A percentile compares a stretch with the other conserved stretches of the same genome.
Evolutionary conservation across 2,113 vertebrate genomes (phyloP).

Genomic region (Gambusia holbrooki): DNA sequence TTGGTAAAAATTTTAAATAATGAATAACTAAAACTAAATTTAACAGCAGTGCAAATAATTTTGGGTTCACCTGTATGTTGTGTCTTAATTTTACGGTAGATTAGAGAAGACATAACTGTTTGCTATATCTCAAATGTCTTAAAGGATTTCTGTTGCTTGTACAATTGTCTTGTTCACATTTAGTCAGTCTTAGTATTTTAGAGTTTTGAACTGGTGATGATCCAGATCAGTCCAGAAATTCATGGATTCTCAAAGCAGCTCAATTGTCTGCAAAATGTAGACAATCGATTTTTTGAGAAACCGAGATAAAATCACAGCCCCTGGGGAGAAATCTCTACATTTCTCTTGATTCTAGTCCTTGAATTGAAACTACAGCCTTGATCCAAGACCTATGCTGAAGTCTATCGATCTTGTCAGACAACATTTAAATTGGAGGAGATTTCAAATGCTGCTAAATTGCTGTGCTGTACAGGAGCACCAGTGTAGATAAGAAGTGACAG

Average conservation of each 20-base stretch:
- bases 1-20: too few species aligned
- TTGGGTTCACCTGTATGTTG: too few species aligned
- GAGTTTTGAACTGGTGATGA: background rate
- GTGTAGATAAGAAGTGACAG: slow-evolving; percentile 26
- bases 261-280: background rate
- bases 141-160: background rate
- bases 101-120: background rate
- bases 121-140: background rate
- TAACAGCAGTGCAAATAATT: too few species aligned
- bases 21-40: too few species aligned
- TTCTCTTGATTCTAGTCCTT: slow-evolving; percentile 21
- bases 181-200: background rate
- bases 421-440: slow-evolving; percentile 14
- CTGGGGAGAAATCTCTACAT: background rate
- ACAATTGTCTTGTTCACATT: background rate
- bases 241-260: background rate
- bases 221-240: background rate
- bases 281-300: background rate
- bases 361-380: slow-evolving; percentile 30
- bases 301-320: background rate
- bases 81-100: too few species aligned
- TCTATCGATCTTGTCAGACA: slow-evolving; percentile 28
- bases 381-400: background rate
- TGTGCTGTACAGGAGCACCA: slow-evolving; percentile 10
- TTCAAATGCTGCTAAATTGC: slow-evolving; percentile 31